Conservation (phyloP, 2,797 vertebrate genomes). For the Eupleurogrammus muticus region DNA sequence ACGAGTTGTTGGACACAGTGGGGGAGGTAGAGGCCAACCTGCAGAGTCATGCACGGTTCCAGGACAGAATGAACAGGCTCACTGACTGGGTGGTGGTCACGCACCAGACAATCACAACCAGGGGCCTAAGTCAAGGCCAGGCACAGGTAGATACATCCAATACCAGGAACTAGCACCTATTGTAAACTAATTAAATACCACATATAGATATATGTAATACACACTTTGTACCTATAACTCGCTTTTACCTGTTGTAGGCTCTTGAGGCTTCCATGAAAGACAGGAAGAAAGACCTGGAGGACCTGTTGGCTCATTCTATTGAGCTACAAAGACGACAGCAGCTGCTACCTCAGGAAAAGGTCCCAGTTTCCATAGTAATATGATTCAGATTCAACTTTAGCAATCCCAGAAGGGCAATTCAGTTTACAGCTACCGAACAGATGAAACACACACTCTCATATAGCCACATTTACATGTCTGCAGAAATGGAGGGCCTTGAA, state of each 20-base stretch:
- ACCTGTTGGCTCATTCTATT: conserved; percentile 82
- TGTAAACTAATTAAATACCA: not conserved
- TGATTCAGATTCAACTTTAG: conserved; percentile 13
- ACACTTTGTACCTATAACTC: not conserved
- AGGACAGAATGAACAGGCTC: conserved; percentile 82
- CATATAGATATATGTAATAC: not conserved
- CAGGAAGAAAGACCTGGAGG: conserved; percentile 84
- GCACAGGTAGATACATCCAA: conserved; percentile 74
- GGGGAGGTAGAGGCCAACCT: conserved; percentile 84
- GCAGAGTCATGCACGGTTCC: conserved; percentile 82
- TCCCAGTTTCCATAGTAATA: conserved; percentile 39
- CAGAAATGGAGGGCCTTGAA: too few relatives aligned
- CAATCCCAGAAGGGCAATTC: too few relatives aligned
- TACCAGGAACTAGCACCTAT: not conserved
- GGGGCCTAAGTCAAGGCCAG: conserved; percentile 72
- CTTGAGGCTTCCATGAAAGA: conserved; percentile 83
- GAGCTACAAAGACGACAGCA: conserved; percentile 85
- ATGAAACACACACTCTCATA: too few relatives aligned
- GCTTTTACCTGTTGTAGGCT: conserved; percentile 58
- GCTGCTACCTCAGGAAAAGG: conserved; percentile 85
- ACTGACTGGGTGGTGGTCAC: conserved; percentile 82
- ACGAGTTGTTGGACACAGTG: conserved; percentile 86
- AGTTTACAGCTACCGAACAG: too few relatives aligned
- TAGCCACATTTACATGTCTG: too few relatives aligned
- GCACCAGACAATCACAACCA: conserved; percentile 77